Base-by-base conservation (phyloP, 2,888 invertebrate genomes). In the Sylvicola fuscatus region DNA sequence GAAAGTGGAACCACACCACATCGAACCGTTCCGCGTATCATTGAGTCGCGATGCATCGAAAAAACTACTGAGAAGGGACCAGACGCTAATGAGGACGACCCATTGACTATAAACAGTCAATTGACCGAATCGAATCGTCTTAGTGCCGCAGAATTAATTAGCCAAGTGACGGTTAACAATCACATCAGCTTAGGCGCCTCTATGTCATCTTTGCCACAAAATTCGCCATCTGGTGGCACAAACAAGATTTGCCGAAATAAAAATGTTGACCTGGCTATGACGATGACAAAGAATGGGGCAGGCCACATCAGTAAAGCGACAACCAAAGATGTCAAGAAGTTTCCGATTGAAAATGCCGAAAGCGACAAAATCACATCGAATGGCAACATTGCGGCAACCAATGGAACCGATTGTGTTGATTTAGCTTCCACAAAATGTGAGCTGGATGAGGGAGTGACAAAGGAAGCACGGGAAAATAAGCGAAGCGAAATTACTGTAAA, bases 241-340 rank as follows among this genome's bases (percentile, higher is more conserved):
- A 33, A 36, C 35, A 54, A 56, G 53, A 43, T 59, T 27, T 51
- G 54, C 32, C 54, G 60, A 44, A 60, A 60, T 51, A 58, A 53
- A 50, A 58, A 60, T 46, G 60, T 60, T 41, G 60, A 60, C 46
- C 45, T 60, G 44, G 60, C 60, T 37, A 54, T 53, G 40, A 50
- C 50, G 37, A 47, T 56, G 46, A 45, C 21, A 21, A 21, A 46
- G 33, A 33, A 34, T 27, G 28, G 21, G 27, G 29, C 34, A 13
- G 36, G 38, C 21, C 4, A 21, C 8, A 8, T 6, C 21, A n/a
- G n/a, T n/a, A n/a, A n/a, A n/a, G n/a, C n/a, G 21, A 6, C 21
- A 21, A 8, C 21, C 21, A 21, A 21, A 21, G 21, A 21, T 8
- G 8, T 21, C 21, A 21, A 21, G 21, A 21, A 21, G 21, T 8